phyloP scores from a whole-genome alignment of 2,888 invertebrate genomes.

The Pandemis corylana region DNA sequence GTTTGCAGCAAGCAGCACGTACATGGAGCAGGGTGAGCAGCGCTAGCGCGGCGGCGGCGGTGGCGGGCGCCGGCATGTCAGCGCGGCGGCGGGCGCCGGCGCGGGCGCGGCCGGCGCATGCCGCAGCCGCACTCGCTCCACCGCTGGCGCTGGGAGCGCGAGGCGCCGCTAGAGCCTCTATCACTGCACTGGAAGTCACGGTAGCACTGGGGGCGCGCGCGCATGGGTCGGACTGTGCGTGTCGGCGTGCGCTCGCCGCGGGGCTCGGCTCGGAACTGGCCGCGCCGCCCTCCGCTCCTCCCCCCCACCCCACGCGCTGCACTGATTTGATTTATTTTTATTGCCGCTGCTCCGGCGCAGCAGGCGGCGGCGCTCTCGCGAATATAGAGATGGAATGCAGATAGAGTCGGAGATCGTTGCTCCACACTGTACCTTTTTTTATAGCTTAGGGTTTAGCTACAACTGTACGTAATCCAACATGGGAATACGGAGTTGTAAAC shows the following conservation, averaged over 20 bases:
- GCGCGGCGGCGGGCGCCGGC: slow-evolving; percentile 52
- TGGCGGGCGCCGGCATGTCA: slow-evolving; percentile 72
- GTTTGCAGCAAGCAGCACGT: slow-evolving; percentile 52
- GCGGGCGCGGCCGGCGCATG: slow-evolving; percentile 22
- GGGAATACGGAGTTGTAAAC: not conserved
- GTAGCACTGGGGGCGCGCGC: slow-evolving; percentile 44
- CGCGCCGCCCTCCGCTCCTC: slow-evolving; percentile 43
- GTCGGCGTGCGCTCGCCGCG: slow-evolving; percentile 66
- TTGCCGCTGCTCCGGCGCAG: slow-evolving; percentile 52
- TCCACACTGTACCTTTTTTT: slow-evolving; percentile 19
- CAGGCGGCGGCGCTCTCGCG: slow-evolving; percentile 41
- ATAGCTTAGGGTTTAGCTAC: not conserved
- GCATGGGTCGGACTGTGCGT: slow-evolving; percentile 41
- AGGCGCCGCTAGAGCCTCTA: slow-evolving; percentile 40
- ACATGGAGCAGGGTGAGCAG: slow-evolving; percentile 74
- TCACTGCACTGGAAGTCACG: slow-evolving; percentile 41
- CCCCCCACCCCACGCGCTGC: slow-evolving; percentile 44
- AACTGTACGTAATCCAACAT: not conserved
- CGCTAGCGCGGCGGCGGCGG: slow-evolving; percentile 70
- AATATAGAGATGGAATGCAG: slow-evolving; percentile 41
- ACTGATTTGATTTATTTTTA: slow-evolving; percentile 65
- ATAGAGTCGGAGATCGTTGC: slow-evolving; percentile 38
- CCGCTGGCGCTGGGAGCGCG: slow-evolving; percentile 29
- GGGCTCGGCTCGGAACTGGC: slow-evolving; percentile 63
- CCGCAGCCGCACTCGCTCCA: slow-evolving; percentile 34